phyloP scores from a whole-genome alignment of 2,797 vertebrate species.

The Notoglanidium macrostoma region DNA sequence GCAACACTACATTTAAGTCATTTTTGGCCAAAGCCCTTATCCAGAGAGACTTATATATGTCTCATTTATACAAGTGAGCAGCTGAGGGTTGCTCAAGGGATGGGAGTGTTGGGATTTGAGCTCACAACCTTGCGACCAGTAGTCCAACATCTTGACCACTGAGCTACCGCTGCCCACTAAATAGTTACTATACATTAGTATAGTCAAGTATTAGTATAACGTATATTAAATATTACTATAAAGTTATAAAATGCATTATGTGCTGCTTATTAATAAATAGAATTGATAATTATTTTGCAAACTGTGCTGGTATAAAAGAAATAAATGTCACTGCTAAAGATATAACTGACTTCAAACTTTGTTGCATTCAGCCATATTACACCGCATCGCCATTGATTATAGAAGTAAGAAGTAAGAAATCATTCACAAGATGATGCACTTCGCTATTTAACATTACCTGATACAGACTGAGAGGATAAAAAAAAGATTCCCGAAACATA shows the following conservation, averaged over 20 bases:
- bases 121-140: too few relatives aligned
- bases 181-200: too few relatives aligned
- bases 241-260: neutral
- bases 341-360: neutral
- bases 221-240: neutral
- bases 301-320: too few relatives aligned
- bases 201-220: too few relatives aligned
- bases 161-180: too few relatives aligned
- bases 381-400: neutral
- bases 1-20: neutral
- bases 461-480: neutral
- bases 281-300: neutral
- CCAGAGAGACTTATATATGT: too few relatives aligned
- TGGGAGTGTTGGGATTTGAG: too few relatives aligned
- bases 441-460: neutral
- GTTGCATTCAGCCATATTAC: neutral
- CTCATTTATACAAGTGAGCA: too few relatives aligned
- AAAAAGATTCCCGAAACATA: neutral
- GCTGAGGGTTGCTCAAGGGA: too few relatives aligned
- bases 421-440: neutral
- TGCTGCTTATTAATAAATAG: neutral
- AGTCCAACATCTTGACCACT: too few relatives aligned
- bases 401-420: constrained; percentile 14
- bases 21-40: too few relatives aligned
- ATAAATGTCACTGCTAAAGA: too few relatives aligned